Percentiles rank a stretch among this genome's conserved stretches.
Conservation (phyloP, 2,888 invertebrate species). For the Chalcis sispes region DNA sequence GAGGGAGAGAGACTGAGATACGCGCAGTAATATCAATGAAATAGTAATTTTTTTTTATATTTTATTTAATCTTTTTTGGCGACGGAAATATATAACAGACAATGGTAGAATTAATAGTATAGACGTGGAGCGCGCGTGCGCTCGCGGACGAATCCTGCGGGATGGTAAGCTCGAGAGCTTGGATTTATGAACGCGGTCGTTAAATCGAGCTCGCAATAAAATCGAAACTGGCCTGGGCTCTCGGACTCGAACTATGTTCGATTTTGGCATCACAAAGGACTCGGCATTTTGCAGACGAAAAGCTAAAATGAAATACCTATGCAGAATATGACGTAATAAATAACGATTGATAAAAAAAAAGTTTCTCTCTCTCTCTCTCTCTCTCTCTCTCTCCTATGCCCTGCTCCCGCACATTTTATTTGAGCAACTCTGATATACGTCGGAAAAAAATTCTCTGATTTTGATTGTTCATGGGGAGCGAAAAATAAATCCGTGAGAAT, state of each 20-base stretch:
- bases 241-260: slow-evolving; percentile 55
- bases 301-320: slow-evolving; percentile 49
- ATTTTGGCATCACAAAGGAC: slow-evolving; percentile 54
- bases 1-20: neutral
- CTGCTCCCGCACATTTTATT: slow-evolving; percentile 1
- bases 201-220: slow-evolving; percentile 58
- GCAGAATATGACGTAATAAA: slow-evolving; percentile 54
- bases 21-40: slow-evolving; percentile 48
- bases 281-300: slow-evolving; percentile 41
- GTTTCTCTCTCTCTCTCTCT: neutral
- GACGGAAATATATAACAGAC: slow-evolving; percentile 50
- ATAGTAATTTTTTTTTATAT: slow-evolving; percentile 29
- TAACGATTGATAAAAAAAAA: slow-evolving; percentile 46
- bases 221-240: slow-evolving; percentile 56
- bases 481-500: slow-evolving; percentile 33
- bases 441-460: slow-evolving; percentile 20
- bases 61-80: slow-evolving; percentile 5
- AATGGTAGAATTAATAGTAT: slow-evolving; percentile 56
- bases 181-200: slow-evolving; percentile 59
- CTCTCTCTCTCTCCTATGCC: neutral
- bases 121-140: slow-evolving; percentile 7
- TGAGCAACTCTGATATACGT: slow-evolving; percentile 1
- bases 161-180: slow-evolving; percentile 53
- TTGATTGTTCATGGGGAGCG: slow-evolving; percentile 28
- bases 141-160: slow-evolving; percentile 44